Conservation (phyloP, 1,140 invertebrate genomes). For the Oedothorax gibbosus region DNA sequence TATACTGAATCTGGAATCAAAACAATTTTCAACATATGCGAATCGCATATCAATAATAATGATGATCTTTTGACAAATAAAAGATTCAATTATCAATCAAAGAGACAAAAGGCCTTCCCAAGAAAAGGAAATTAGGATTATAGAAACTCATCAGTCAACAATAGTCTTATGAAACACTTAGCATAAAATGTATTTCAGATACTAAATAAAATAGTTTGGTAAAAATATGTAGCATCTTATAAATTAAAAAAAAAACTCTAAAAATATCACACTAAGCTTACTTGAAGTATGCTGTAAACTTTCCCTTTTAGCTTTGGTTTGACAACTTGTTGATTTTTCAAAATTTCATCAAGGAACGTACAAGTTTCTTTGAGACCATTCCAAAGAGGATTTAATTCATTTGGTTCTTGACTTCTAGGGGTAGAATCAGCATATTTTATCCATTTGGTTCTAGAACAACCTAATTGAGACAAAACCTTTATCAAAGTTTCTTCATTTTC, state of each 20-base stretch:
- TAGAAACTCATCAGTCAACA: no score
- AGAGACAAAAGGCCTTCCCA: no score
- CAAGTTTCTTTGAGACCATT: conserved; percentile 6
- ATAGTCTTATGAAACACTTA: no score
- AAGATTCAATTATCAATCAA: no score
- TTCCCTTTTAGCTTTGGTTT: conserved; percentile 2
- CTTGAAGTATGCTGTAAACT: conserved; percentile 13
- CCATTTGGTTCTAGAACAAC: conserved; percentile 17
- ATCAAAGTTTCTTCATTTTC: neutral
- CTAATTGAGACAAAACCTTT: neutral
- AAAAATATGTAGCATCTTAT: no score
- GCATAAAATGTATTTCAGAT: no score
- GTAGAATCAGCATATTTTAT: conserved; percentile 35
- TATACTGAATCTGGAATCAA: no score
- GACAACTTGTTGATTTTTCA: neutral
- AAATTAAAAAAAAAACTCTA: neutral
- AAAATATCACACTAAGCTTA: neutral
- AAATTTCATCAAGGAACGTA: conserved; percentile 12
- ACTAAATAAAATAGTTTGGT: no score
- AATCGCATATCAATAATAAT: no score
- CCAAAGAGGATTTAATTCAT: conserved; percentile 31
- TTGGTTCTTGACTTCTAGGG: conserved; percentile 1
- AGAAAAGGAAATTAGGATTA: no score
- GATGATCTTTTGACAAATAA: no score
- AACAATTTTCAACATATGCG: no score